Evolutionary conservation across 2,888 invertebrate species (phyloP).

Genomic region (Aproaerema taeniolella): DNA sequence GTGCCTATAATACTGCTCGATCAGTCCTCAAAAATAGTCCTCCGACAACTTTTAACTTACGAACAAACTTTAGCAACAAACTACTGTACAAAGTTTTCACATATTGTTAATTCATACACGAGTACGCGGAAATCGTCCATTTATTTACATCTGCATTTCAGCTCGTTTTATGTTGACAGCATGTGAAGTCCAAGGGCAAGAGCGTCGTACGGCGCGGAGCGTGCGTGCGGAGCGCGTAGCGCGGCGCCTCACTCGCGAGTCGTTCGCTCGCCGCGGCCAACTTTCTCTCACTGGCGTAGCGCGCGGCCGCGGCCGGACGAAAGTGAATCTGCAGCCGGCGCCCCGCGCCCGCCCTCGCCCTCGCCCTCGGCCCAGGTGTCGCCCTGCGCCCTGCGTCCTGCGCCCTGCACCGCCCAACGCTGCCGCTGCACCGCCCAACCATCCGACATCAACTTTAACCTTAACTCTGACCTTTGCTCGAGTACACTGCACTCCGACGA

Average conservation of each 20-base stretch:
- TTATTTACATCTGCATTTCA: conserved; percentile 38
- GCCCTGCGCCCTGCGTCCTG: conserved; percentile 37
- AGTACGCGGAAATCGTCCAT: conserved; percentile 41
- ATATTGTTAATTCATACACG: conserved; percentile 31
- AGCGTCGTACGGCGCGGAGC: conserved; percentile 46
- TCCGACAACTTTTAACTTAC: neutral
- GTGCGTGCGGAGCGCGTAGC: conserved; percentile 31
- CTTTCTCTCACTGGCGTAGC: conserved; percentile 77
- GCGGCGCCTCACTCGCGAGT: conserved; percentile 66
- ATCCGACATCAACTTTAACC: conserved; percentile 69
- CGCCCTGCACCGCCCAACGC: conserved; percentile 29
- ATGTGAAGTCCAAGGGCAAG: conserved; percentile 43
- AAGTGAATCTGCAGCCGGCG: conserved; percentile 71
- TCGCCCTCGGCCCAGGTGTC: conserved; percentile 36
- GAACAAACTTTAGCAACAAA: conserved; percentile 21
- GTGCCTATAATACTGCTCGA: conserved; percentile 40
- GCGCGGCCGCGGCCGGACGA: conserved; percentile 68
- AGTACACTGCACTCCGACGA: conserved; percentile 58
- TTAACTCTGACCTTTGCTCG: conserved; percentile 69
- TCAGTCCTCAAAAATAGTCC: conserved; percentile 19
- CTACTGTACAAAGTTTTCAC: conserved; percentile 30
- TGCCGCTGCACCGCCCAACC: conserved; percentile 47
- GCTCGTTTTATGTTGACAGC: conserved; percentile 37
- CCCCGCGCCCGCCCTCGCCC: conserved; percentile 38
- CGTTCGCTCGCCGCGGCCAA: conserved; percentile 75